Evolutionary conservation across 64 coral and sea anemone genomes (phyloP), one percentile per base, ranked within the genome.

Genomic region (Dendronephthya gigantea): DNA sequence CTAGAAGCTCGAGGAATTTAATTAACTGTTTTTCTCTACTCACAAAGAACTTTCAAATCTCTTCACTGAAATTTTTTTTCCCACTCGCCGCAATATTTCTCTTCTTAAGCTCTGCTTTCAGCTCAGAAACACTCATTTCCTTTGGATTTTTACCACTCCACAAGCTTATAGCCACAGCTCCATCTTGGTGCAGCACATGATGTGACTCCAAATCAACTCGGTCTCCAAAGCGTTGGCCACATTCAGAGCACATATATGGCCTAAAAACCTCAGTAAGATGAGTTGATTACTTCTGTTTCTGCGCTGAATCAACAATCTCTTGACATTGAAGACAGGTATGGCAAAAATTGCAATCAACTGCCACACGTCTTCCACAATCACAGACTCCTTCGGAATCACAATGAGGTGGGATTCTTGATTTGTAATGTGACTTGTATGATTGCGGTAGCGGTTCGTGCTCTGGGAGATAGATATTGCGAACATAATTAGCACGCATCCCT

Each of bases 71-170:
- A 90, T 85, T 45, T 90, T 90, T 90, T 68, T 29, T 90, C 81
- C 84, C 83, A 86, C 68, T 84, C 31, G 49, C 81, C 72, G 30
- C 37, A 86, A 90, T 83, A 35, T 90, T 86, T 59, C 31, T 68
- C 45, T 90, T 90, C 84, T 68, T 90, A 29, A 90, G 89, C 66
- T 90, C 89, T 86, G 49, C 52, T 41, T 90, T 90, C 37, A 90
- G 83, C 32, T 90, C 84, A 55, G 35, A 3, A 90, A 86, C 84
- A 90, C 83, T 90, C 75, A 90, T 90, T 36, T 86, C 68, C 74
- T 86, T 82, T 68, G 84, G 89, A 70, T 86, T 90, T 58, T 90
- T 52, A 52, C 50, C 50, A 52, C 50, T 52, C 50, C 50, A 52
- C 23, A 52, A 52, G 13, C n/a, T n/a, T n/a, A n/a, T n/a, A n/a